These are phyloP conservation scores for Pseudorasbora parva DNA, from an alignment of 2,113 vertebrate species.

Conservation along the genomic window DNA sequence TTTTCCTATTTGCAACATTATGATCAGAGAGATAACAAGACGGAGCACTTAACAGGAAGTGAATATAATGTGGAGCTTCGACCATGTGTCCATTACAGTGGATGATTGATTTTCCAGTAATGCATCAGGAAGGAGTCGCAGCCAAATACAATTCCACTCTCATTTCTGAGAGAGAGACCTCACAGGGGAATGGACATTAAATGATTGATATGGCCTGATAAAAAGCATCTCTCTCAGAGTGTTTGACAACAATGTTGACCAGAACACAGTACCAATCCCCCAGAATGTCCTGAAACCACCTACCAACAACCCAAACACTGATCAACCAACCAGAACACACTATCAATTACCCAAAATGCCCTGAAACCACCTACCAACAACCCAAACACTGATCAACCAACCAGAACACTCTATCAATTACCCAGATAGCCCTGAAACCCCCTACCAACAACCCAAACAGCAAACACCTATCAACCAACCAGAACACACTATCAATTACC, in stretches of 20 bases:
- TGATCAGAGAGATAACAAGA: not conserved
- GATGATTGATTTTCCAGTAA: constrained; percentile 43
- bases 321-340: not conserved
- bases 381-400: not conserved
- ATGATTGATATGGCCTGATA: not conserved
- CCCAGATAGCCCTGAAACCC: too few relatives aligned
- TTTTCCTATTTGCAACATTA: not conserved
- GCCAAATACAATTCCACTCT: constrained; percentile 35
- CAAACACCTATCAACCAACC: not conserved
- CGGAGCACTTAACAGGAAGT: not conserved
- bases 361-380: too few relatives aligned
- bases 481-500: not conserved
- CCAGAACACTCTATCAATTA: not conserved
- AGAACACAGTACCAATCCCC: not conserved
- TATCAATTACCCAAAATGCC: not conserved
- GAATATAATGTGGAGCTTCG: constrained; percentile 11
- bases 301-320: not conserved
- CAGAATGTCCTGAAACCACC: not conserved
- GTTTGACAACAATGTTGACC: too few relatives aligned
- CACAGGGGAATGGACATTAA: not conserved
- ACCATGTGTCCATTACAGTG: constrained; percentile 31
- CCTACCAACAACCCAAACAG: not conserved
- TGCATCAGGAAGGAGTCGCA: constrained; percentile 14
- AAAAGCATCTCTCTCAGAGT: too few relatives aligned
- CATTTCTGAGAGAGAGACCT: constrained; percentile 4